These are phyloP conservation scores for Furcula furcula DNA, from an alignment of 2,888 invertebrate genomes.

Conservation along the genomic window DNA sequence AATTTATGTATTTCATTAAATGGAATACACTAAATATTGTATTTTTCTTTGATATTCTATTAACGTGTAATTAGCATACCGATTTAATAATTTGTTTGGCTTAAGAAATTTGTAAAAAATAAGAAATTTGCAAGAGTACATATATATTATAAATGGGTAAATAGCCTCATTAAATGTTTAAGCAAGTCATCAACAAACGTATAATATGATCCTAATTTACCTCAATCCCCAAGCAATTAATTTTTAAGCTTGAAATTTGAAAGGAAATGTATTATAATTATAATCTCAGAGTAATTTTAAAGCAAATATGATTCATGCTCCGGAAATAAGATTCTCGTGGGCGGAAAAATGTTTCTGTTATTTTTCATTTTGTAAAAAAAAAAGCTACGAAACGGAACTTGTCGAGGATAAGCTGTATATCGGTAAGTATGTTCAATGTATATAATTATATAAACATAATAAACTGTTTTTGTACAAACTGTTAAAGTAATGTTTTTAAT, in stretches of 20 bases:
- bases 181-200: not conserved
- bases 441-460: not conserved
- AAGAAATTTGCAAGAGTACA: too few relatives aligned
- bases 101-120: too few relatives aligned
- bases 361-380: not conserved
- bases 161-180: too few relatives aligned
- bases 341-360: not conserved
- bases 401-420: not conserved
- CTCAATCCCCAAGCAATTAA: conserved; percentile 20
- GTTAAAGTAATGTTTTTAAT: not conserved
- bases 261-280: conserved; percentile 13
- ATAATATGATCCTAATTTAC: conserved; percentile 25
- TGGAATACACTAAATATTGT: conserved; percentile 49
- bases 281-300: conserved; percentile 3
- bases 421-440: not conserved
- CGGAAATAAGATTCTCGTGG: not conserved
- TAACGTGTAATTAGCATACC: too few relatives aligned
- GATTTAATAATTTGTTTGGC: too few relatives aligned
- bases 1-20: conserved; percentile 79
- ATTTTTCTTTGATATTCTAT: not conserved
- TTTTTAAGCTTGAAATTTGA: conserved; percentile 12
- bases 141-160: too few relatives aligned
- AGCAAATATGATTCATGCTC: not conserved
- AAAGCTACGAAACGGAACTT: not conserved
- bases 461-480: conserved; percentile 1